Percentiles rank a stretch among this genome's conserved stretches.
phyloP scores from a whole-genome alignment of 2,888 invertebrate species.

The Leptopterna dolabrata region DNA sequence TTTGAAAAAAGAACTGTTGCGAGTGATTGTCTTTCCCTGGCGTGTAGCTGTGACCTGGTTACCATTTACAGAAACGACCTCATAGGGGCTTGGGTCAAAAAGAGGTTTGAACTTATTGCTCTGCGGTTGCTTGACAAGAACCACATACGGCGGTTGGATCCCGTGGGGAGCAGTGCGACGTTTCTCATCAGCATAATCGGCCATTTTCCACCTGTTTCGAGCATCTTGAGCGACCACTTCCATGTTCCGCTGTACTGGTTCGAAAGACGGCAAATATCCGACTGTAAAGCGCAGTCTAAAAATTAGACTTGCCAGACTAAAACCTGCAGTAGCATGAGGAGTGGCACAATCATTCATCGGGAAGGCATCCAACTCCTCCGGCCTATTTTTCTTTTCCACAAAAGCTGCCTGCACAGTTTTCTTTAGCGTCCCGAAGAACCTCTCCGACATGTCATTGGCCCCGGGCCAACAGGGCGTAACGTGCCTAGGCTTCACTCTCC shows the following conservation, averaged over 20 bases:
- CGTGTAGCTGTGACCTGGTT: neutral
- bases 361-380: constrained; percentile 24
- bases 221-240: neutral
- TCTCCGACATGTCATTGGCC: constrained; percentile 30
- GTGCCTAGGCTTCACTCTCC: neutral
- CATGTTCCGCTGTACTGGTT: neutral
- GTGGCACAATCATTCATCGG: neutral
- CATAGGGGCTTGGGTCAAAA: neutral
- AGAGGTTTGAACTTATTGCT: neutral
- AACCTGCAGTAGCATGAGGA: constrained; percentile 1
- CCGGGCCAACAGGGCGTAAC: constrained; percentile 26
- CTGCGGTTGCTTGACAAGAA: neutral
- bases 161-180: neutral
- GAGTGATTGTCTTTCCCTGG: neutral
- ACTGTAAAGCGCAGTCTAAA: neutral
- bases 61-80: neutral
- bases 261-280: neutral
- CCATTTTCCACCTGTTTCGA: neutral
- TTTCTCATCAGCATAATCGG: neutral
- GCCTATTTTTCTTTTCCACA: constrained; percentile 33
- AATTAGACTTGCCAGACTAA: neutral
- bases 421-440: constrained; percentile 33
- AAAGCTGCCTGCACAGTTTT: constrained; percentile 4
- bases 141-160: neutral
- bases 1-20: constrained; percentile 12